Evolutionary conservation across 2,113 vertebrate species (phyloP).

Genomic region (Parus major): DNA sequence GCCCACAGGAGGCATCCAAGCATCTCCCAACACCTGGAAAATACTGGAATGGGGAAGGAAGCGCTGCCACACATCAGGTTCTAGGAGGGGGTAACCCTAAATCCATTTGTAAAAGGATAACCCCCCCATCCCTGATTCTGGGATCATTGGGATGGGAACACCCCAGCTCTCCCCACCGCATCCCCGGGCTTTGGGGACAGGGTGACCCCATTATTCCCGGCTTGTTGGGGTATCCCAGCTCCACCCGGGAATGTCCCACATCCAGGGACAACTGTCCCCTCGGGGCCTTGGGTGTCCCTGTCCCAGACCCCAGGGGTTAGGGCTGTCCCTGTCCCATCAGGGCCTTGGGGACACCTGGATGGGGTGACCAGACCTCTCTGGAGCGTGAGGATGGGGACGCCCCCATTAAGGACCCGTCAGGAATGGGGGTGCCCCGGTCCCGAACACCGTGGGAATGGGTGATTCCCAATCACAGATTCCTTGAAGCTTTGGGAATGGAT

Average conservation of each 20-base stretch:
- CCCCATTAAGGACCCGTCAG: rapidly evolving
- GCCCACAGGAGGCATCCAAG: not conserved
- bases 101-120: rapidly evolving
- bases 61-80: rapidly evolving
- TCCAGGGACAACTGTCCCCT: no score
- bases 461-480: no score
- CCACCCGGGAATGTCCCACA: rapidly evolving
- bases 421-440: not conserved
- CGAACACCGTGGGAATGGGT: not conserved
- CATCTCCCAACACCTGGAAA: not conserved
- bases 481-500: no score
- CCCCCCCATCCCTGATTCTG: rapidly evolving
- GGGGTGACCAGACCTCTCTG: not conserved
- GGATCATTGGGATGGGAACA: rapidly evolving
- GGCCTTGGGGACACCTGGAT: not conserved
- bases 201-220: rapidly evolving
- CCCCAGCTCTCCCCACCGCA: not conserved
- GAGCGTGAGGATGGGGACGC: rapidly evolving
- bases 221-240: rapidly evolving
- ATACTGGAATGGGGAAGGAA: rapidly evolving
- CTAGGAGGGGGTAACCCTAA: rapidly evolving
- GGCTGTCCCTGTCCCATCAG: not conserved
- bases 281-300: rapidly evolving
- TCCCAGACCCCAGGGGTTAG: no score
- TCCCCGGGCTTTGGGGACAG: not conserved